Percentiles rank a stretch among this genome's conserved stretches.
phyloP scores from a whole-genome alignment of 2,113 vertebrate species.

The Lasiurus borealis region DNA sequence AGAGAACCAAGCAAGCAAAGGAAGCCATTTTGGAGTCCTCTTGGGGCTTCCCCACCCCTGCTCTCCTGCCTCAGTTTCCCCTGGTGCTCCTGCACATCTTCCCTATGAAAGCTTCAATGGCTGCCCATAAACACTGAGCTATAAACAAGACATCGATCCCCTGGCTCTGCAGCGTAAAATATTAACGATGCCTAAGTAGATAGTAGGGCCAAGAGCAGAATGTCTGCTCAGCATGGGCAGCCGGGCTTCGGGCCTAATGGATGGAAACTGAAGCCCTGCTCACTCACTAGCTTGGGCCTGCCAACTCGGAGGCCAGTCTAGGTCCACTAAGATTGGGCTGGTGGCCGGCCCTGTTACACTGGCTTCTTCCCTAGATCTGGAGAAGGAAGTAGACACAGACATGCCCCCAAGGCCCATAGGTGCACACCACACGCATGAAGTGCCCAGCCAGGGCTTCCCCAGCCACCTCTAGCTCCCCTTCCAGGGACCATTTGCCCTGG shows the following conservation, averaged over 20 bases:
- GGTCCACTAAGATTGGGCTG: neutral
- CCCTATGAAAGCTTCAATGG: constrained; percentile 34
- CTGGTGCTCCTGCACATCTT: neutral
- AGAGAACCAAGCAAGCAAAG: neutral
- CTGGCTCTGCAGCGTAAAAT: constrained; percentile 83
- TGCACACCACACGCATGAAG: neutral
- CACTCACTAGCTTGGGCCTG: neutral
- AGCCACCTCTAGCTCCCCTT: neutral
- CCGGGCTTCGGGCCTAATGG: constrained; percentile 79
- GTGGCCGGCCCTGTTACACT: neutral
- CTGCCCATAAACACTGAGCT: constrained; percentile 74
- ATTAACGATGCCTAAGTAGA: constrained; percentile 87
- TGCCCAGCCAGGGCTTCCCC: neutral
- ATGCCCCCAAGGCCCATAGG: neutral
- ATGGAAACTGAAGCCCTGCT: constrained; percentile 51
- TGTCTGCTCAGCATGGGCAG: constrained; percentile 70
- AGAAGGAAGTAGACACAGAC: neutral
- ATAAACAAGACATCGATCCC: constrained; percentile 85
- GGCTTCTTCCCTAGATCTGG: neutral
- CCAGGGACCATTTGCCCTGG: neutral
- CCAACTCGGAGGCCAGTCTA: constrained; percentile 18
- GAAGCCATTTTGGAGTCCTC: neutral
- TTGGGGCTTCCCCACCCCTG: neutral
- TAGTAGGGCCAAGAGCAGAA: constrained; percentile 71
- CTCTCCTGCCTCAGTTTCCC: constrained; percentile 75